Evolutionary conservation across 2,888 invertebrate genomes (phyloP).

Genomic region (Andrena trimmerana): DNA sequence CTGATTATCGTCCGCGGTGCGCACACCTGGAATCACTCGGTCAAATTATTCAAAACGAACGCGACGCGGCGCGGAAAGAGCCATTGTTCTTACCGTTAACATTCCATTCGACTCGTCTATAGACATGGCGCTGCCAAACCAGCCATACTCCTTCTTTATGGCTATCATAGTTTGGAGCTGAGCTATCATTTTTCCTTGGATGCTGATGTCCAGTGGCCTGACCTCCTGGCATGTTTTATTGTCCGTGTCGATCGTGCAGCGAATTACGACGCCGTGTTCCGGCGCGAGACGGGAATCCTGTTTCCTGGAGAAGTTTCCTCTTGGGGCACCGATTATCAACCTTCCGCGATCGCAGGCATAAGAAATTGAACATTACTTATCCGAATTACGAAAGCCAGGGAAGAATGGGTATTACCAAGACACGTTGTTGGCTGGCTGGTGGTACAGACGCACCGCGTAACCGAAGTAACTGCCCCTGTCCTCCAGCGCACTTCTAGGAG

Average conservation of each 20-base stretch:
- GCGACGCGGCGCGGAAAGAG: background rate
- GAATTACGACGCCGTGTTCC: conserved; percentile 87
- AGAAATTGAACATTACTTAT: conserved; percentile 12
- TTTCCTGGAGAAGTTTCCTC: conserved; percentile 84
- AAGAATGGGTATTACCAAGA: conserved; percentile 55
- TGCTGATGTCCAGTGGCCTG: conserved; percentile 45
- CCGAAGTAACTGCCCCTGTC: conserved; percentile 70
- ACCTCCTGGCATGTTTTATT: conserved; percentile 55
- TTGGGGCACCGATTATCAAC: conserved; percentile 86
- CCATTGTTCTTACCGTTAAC: conserved; percentile 68
- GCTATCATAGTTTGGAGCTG: conserved; percentile 41
- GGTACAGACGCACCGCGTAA: conserved; percentile 71
- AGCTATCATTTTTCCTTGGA: conserved; percentile 51
- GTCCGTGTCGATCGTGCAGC: conserved; percentile 79
- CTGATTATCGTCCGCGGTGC: conserved; percentile 73
- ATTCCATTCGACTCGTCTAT: conserved; percentile 83
- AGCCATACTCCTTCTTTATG: conserved; percentile 84
- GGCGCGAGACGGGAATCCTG: conserved; percentile 74
- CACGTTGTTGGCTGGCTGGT: conserved; percentile 17
- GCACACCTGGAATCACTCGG: conserved; percentile 70
- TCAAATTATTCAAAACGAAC: background rate
- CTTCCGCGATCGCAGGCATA: conserved; percentile 75
- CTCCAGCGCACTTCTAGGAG: conserved; percentile 1
- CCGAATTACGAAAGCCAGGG: background rate
- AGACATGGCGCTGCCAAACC: conserved; percentile 86